Evolutionary conservation across 1,140 invertebrate species (phyloP).

Genomic region (Elymnias hypermnestra): DNA sequence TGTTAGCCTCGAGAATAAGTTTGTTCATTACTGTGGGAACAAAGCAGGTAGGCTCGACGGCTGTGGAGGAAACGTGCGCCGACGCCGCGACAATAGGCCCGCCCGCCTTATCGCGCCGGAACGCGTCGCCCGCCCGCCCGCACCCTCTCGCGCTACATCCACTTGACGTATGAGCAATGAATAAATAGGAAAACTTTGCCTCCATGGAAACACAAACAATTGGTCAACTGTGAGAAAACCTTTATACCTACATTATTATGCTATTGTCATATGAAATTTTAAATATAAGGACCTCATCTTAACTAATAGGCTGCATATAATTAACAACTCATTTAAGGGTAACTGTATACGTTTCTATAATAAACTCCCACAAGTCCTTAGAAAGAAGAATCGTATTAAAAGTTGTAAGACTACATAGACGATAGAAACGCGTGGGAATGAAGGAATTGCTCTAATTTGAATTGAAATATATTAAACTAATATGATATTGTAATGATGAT

Average conservation of each 20-base stretch:
- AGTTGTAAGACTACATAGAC: too few relatives aligned
- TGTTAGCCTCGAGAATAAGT: slow-evolving; percentile 68
- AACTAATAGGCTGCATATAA: too few relatives aligned
- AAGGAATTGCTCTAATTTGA: too few relatives aligned
- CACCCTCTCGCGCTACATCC: slow-evolving; percentile 25
- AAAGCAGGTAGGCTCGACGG: slow-evolving; percentile 64
- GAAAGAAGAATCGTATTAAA: too few relatives aligned
- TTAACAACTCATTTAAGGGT: too few relatives aligned
- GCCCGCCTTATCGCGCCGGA: slow-evolving; percentile 67
- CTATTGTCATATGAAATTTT: neutral
- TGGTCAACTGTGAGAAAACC: slow-evolving; percentile 47
- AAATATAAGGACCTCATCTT: too few relatives aligned
- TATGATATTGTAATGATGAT: too few relatives aligned
- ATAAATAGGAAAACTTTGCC: slow-evolving; percentile 74
- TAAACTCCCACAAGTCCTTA: too few relatives aligned
- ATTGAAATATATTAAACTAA: too few relatives aligned
- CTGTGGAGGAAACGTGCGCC: slow-evolving; percentile 68
- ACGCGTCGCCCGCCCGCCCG: slow-evolving; percentile 39
- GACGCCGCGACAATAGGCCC: slow-evolving; percentile 63
- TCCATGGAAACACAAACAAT: slow-evolving; percentile 65
- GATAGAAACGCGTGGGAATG: too few relatives aligned
- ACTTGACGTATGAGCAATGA: slow-evolving; percentile 70
- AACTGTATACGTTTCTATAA: too few relatives aligned
- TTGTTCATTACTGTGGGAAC: slow-evolving; percentile 70
- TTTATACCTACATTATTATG: slow-evolving; percentile 35